Evolutionary conservation across 2,888 invertebrate species (phyloP).

Genomic region (Drosophila siamana): DNA sequence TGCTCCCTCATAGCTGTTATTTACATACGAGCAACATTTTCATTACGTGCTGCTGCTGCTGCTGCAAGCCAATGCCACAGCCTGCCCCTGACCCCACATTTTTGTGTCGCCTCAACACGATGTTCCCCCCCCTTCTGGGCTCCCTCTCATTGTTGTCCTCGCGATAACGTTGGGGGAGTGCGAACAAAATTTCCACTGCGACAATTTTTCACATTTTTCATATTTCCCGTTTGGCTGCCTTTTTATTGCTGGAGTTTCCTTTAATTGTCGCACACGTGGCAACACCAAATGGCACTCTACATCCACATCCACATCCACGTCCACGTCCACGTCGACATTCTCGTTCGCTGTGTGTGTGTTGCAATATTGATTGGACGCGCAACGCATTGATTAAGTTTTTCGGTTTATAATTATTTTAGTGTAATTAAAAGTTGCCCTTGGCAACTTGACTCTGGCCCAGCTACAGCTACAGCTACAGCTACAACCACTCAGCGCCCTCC

Average conservation of each 20-base stretch:
- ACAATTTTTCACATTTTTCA: conserved; percentile 57
- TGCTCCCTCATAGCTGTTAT: conserved; percentile 24
- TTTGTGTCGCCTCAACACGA: too few relatives aligned
- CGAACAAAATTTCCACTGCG: conserved; percentile 30
- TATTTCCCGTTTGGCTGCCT: conserved; percentile 42
- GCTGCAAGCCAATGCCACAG: neutral
- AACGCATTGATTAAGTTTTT: conserved; percentile 46
- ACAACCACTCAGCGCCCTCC: neutral
- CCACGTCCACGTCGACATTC: neutral
- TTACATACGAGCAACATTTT: conserved; percentile 68
- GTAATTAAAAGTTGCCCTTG: conserved; percentile 62
- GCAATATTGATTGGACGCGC: conserved; percentile 47
- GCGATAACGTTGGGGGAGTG: conserved; percentile 1
- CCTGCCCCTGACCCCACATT: neutral
- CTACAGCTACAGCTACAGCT: neutral
- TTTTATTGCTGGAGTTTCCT: conserved; percentile 19
- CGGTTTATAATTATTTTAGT: conserved; percentile 67
- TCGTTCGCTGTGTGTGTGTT: conserved; percentile 10
- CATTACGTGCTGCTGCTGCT: conserved; percentile 57
- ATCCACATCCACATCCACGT: conserved; percentile 2
- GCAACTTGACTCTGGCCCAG: conserved; percentile 15
- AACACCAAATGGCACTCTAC: conserved; percentile 17
- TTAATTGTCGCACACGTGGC: conserved; percentile 42
- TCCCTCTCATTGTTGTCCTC: conserved; percentile 4
- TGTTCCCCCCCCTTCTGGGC: neutral